These are phyloP conservation scores for Leucoptera coffeella DNA, from an alignment of 2,888 invertebrate species.

Conservation along the genomic window DNA sequence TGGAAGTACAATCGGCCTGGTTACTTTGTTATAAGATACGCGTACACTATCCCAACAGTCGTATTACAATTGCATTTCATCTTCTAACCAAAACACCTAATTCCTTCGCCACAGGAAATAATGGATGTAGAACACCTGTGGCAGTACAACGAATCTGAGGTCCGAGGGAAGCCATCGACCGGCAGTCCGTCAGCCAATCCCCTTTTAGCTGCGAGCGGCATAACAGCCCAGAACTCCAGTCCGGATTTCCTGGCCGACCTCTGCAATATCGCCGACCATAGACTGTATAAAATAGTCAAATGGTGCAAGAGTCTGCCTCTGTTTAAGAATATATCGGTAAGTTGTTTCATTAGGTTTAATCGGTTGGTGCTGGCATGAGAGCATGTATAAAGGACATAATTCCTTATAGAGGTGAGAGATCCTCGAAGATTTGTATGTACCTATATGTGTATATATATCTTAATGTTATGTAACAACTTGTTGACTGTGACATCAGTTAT, in stretches of 20 bases:
- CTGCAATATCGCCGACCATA: slow-evolving; percentile 91
- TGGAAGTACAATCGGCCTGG: too few relatives aligned
- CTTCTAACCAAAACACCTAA: too few relatives aligned
- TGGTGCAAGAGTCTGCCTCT: slow-evolving; percentile 97
- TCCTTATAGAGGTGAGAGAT: too few relatives aligned
- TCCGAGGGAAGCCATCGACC: slow-evolving; percentile 46
- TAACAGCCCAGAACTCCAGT: slow-evolving; percentile 59
- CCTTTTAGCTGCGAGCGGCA: slow-evolving; percentile 37
- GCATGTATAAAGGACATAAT: too few relatives aligned
- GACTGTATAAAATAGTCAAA: slow-evolving; percentile 94
- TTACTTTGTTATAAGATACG: too few relatives aligned
- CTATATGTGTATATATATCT: too few relatives aligned
- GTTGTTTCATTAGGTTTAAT: slow-evolving; percentile 13
- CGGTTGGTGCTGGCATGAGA: too few relatives aligned
- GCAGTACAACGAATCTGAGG: slow-evolving; percentile 86
- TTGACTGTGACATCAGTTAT: too few relatives aligned
- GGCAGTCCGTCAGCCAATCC: slow-evolving; percentile 37
- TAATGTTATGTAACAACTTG: too few relatives aligned
- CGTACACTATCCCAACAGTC: too few relatives aligned
- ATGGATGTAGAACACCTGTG: slow-evolving; percentile 94
- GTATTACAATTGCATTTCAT: too few relatives aligned
- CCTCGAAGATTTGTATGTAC: too few relatives aligned
- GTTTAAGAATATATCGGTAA: slow-evolving; percentile 91
- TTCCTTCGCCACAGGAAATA: slow-evolving; percentile 88
- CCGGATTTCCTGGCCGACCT: slow-evolving; percentile 84